Conservation (phyloP, 2,113 vertebrate genomes). For the Xyliphius kryptos region DNA sequence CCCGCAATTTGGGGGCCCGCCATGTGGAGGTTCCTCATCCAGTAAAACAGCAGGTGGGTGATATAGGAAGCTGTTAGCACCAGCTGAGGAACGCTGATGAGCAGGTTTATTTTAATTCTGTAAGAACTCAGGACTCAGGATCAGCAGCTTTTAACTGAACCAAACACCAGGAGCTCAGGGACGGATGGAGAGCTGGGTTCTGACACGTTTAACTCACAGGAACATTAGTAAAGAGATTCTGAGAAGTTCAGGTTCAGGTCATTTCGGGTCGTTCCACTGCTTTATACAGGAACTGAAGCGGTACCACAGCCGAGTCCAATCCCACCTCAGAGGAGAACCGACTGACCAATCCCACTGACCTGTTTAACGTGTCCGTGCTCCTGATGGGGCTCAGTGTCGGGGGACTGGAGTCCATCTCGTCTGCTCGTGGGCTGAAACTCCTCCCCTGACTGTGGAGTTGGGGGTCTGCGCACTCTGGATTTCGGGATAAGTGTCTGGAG, state of each 20-base stretch:
- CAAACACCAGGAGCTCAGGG: too few species aligned
- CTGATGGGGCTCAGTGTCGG: conserved; percentile 24
- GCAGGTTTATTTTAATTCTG: background rate
- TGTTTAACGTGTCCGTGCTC: conserved; percentile 46
- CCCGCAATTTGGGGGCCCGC: conserved; percentile 40
- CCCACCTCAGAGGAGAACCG: too few species aligned
- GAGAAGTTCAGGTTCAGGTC: too few species aligned
- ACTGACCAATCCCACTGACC: conserved; percentile 50
- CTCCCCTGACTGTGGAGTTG: conserved; percentile 35
- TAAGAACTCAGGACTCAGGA: background rate
- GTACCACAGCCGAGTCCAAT: too few species aligned
- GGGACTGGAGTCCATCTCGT: conserved; percentile 44
- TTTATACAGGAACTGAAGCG: too few species aligned
- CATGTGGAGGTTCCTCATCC: background rate
- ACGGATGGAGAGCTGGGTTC: too few species aligned
- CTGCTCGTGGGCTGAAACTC: conserved; percentile 38
- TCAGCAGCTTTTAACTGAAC: too few species aligned
- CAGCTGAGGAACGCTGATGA: background rate
- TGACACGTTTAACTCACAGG: too few species aligned
- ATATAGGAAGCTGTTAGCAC: background rate
- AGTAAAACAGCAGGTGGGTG: conserved; percentile 14
- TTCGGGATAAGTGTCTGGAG: conserved; percentile 18
- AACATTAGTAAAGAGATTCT: too few species aligned
- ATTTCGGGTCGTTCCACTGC: too few species aligned
- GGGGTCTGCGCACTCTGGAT: conserved; percentile 36